A percentile compares a stretch with the other conserved stretches of the same genome.
Evolutionary conservation across 2,888 invertebrate species (phyloP).

Genomic region (Sceliomorpha sp.): DNA sequence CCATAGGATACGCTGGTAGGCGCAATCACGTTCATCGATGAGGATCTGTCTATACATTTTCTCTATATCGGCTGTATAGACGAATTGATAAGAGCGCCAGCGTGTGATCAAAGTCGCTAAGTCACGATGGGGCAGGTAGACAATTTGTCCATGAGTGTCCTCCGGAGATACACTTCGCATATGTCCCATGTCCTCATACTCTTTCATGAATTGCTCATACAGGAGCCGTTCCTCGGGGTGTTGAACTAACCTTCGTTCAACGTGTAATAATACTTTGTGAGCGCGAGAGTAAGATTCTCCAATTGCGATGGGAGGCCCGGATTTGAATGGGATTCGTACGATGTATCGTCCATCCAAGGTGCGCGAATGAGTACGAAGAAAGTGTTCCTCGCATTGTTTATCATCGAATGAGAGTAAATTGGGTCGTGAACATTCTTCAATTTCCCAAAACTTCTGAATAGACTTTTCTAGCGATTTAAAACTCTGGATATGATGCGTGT

Average conservation of each 20-base stretch:
- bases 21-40: no score
- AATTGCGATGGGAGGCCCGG: neutral
- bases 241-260: neutral
- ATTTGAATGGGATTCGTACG: conserved; percentile 20
- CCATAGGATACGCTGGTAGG: no score
- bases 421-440: no score
- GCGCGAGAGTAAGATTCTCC: conserved; percentile 2
- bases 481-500: no score
- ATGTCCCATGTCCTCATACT: neutral
- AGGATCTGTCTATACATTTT: no score
- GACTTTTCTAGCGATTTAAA: no score
- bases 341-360: conserved; percentile 12
- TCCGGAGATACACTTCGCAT: neutral
- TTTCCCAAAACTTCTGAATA: no score
- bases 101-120: no score
- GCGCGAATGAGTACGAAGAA: conserved; percentile 6
- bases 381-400: conserved; percentile 3
- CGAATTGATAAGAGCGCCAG: no score
- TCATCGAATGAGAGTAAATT: no score
- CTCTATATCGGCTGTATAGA: no score
- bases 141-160: no score
- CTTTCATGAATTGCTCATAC: neutral
- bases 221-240: neutral
- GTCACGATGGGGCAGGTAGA: neutral
- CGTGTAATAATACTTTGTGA: neutral